phyloP scores from a whole-genome alignment of 2,797 vertebrate genomes.

The Propithecus deckenii region DNA sequence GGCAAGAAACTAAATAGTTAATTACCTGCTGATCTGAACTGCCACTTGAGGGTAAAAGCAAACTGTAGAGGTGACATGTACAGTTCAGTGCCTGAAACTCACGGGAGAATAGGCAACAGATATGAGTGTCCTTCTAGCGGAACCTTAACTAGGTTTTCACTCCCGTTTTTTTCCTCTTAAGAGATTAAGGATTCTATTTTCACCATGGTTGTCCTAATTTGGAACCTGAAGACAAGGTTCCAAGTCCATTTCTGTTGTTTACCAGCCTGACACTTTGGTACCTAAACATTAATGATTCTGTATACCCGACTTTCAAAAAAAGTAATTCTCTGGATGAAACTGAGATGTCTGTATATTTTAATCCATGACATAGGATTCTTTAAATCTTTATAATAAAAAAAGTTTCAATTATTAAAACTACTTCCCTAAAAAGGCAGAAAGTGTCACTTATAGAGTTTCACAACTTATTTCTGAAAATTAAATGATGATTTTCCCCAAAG shows the following conservation, averaged over 20 bases:
- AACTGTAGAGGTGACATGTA: background rate
- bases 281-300: background rate
- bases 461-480: constrained; percentile 71
- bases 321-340: background rate
- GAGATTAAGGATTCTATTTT: constrained; percentile 15
- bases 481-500: constrained; percentile 66
- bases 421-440: constrained; percentile 35
- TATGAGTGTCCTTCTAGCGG: background rate
- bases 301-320: background rate
- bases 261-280: background rate
- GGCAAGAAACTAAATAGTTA: background rate
- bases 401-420: constrained; percentile 42
- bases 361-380: background rate
- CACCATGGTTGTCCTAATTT: background rate
- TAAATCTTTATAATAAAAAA: background rate
- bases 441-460: constrained; percentile 25
- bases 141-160: background rate
- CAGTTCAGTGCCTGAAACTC: background rate
- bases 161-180: background rate
- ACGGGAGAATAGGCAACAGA: background rate
- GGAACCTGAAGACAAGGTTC: constrained; percentile 25
- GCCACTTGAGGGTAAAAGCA: background rate
- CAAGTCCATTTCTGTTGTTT: background rate
- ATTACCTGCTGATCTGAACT: background rate
- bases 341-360: constrained; percentile 12